Conservation (phyloP, 1,140 invertebrate genomes). For the Akabosia matsudoensis region DNA sequence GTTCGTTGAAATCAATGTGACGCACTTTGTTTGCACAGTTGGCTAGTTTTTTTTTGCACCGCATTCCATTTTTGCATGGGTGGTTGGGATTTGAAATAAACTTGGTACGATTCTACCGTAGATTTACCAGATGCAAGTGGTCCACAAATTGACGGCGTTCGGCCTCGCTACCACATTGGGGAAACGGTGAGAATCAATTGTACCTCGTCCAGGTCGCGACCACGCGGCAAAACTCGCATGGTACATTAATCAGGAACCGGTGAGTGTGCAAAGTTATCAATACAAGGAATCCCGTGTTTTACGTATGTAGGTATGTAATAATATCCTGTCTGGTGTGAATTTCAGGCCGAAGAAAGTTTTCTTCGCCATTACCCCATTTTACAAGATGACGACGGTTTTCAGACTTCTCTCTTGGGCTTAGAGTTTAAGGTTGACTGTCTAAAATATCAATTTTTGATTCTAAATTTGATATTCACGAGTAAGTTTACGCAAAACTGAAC, state of each 20-base stretch:
- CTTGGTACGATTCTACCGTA: slow-evolving; percentile 48
- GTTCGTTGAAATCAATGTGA: too few species aligned
- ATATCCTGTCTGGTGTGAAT: too few species aligned
- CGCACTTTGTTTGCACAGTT: neutral
- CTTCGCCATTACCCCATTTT: slow-evolving; percentile 58
- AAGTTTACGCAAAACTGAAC: too few species aligned
- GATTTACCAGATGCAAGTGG: slow-evolving; percentile 71
- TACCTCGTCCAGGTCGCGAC: slow-evolving; percentile 75
- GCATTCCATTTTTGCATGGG: neutral
- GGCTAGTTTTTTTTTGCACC: too few species aligned
- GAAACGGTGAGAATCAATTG: slow-evolving; percentile 77
- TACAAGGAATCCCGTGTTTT: too few species aligned
- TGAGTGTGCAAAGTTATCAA: slow-evolving; percentile 53
- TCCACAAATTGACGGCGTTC: slow-evolving; percentile 75
- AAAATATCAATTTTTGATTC: neutral
- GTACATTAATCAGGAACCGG: slow-evolving; percentile 82
- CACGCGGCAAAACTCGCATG: slow-evolving; percentile 76
- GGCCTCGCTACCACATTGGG: slow-evolving; percentile 73
- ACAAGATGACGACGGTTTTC: slow-evolving; percentile 62
- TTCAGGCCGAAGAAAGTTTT: slow-evolving; percentile 56
- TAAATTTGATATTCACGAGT: neutral
- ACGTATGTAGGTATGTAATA: too few species aligned
- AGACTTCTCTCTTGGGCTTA: slow-evolving; percentile 67
- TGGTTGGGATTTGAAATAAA: neutral
- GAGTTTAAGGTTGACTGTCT: slow-evolving; percentile 62